Conservation (phyloP, 1,140 invertebrate species). For the Prorops nasuta region DNA sequence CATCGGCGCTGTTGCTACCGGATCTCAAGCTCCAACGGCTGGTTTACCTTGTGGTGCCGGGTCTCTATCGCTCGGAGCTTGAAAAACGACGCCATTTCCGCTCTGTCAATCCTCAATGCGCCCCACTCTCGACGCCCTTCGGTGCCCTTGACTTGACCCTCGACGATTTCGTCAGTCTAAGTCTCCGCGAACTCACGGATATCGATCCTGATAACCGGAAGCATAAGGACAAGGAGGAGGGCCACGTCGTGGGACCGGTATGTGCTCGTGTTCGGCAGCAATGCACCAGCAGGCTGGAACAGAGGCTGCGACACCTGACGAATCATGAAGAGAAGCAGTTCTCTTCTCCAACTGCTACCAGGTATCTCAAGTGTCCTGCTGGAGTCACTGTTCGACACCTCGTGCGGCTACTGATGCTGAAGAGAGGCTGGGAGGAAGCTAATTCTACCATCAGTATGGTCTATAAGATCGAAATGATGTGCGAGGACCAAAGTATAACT, state of each 20-base stretch:
- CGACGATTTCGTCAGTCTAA: slow-evolving; percentile 47
- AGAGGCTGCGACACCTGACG: too few relatives aligned
- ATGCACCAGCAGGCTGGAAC: background rate
- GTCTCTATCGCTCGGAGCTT: slow-evolving; percentile 56
- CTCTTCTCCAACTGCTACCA: background rate
- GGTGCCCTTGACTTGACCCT: slow-evolving; percentile 41
- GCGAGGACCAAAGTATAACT: too few relatives aligned
- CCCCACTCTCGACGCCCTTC: slow-evolving; percentile 27
- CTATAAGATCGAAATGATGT: slow-evolving; percentile 43
- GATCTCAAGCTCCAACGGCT: slow-evolving; percentile 71
- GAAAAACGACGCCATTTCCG: slow-evolving; percentile 44
- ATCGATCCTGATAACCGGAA: slow-evolving; percentile 1
- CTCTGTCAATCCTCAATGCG: slow-evolving; percentile 41
- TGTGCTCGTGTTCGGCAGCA: background rate
- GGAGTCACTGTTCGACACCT: slow-evolving; percentile 48
- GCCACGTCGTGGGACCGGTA: background rate
- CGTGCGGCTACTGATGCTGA: slow-evolving; percentile 42
- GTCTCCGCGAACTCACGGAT: slow-evolving; percentile 32
- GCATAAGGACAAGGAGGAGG: background rate
- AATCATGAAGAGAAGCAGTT: too few relatives aligned
- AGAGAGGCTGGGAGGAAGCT: slow-evolving; percentile 46
- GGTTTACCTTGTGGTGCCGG: slow-evolving; percentile 76
- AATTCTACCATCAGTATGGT: slow-evolving; percentile 10
- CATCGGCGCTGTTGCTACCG: slow-evolving; percentile 56
- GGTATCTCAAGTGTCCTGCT: slow-evolving; percentile 48